Percentiles rank a stretch among this genome's conserved stretches.
phyloP scores from a whole-genome alignment of 2,113 vertebrate genomes.

The Eudyptes chrysolophus region DNA sequence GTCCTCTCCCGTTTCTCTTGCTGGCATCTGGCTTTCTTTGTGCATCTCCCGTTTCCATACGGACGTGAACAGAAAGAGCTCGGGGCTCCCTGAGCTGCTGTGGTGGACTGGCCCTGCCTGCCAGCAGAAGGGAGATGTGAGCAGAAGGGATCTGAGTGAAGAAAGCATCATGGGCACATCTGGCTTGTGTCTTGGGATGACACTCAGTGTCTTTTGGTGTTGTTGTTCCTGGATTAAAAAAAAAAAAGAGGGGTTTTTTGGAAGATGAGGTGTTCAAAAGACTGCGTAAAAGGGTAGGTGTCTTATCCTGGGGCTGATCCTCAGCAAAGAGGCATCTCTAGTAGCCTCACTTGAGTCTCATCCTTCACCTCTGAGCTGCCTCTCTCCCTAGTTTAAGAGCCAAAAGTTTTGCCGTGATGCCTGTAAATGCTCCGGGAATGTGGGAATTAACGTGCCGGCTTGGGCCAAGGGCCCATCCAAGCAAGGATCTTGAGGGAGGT shows the following conservation, averaged over 20 bases:
- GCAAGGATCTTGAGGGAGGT: neutral
- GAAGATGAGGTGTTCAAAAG: neutral
- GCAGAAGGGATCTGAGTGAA: neutral
- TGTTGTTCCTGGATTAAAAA: neutral
- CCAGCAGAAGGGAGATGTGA: neutral
- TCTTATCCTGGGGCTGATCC: neutral
- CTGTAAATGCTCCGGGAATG: neutral
- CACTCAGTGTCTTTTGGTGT: neutral
- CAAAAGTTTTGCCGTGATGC: neutral
- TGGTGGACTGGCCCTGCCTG: neutral
- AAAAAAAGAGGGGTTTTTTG: neutral
- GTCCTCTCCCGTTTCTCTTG: neutral
- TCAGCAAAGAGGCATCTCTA: neutral
- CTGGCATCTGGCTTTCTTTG: neutral
- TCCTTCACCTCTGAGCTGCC: neutral
- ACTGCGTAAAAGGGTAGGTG: neutral
- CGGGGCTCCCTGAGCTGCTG: neutral
- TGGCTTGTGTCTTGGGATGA: neutral
- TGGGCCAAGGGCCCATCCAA: neutral
- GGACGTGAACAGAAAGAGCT: rapidly evolving
- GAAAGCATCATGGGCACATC: neutral
- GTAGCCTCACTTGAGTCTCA: rapidly evolving
- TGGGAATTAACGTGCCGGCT: rapidly evolving
- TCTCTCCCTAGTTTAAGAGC: neutral
- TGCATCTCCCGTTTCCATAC: neutral